phyloP scores from a whole-genome alignment of 2,888 invertebrate species.

The Lamellibrachia satsuma region DNA sequence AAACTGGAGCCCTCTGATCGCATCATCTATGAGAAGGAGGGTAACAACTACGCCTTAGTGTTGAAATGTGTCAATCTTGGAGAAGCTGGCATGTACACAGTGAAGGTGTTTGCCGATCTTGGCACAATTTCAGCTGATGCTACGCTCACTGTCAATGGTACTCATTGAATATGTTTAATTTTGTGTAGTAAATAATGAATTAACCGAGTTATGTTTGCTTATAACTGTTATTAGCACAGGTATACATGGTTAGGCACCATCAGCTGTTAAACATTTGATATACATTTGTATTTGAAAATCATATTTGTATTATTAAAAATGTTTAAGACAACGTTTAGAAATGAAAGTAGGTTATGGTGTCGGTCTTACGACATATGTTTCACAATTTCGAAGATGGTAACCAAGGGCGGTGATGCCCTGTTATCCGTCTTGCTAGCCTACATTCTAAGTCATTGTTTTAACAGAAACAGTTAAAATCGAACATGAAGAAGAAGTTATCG shows the following conservation, averaged over 20 bases:
- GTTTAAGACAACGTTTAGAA: background rate
- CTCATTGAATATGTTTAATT: slow-evolving; percentile 22
- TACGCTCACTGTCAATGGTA: slow-evolving; percentile 60
- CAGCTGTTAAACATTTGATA: background rate
- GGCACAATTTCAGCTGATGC: slow-evolving; percentile 58
- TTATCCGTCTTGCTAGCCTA: background rate
- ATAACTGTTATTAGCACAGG: background rate
- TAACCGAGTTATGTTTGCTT: background rate
- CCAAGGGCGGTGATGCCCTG: background rate
- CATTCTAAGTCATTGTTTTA: background rate
- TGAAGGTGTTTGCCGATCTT: slow-evolving; percentile 57
- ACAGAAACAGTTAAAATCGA: background rate
- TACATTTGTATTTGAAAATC: background rate
- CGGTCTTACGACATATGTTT: background rate
- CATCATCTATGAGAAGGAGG: slow-evolving; percentile 47
- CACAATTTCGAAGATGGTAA: background rate
- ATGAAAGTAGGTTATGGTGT: background rate
- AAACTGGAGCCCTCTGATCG: slow-evolving; percentile 30
- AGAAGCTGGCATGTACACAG: slow-evolving; percentile 56
- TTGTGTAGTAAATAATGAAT: no score
- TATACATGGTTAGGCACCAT: background rate
- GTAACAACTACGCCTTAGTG: slow-evolving; percentile 52
- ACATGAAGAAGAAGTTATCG: background rate
- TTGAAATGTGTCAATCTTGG: slow-evolving; percentile 49
- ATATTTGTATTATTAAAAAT: background rate